Percentiles rank a stretch among this genome's conserved stretches.
Evolutionary conservation across 2,888 invertebrate species (phyloP).

Genomic region (Oscheius onirici): DNA sequence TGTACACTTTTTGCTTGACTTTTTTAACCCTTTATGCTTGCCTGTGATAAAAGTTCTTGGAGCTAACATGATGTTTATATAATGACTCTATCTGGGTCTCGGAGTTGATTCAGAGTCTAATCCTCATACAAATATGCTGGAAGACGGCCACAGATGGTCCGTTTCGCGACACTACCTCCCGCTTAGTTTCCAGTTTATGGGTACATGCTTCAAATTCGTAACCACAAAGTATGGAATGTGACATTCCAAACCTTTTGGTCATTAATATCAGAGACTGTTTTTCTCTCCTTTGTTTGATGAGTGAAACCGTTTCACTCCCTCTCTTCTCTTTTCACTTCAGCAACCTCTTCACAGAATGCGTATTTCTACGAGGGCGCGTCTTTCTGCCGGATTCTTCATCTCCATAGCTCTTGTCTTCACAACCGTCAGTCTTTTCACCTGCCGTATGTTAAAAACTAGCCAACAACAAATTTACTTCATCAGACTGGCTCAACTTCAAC

Average conservation of each 20-base stretch:
- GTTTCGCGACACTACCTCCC: not conserved
- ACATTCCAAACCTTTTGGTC: not conserved
- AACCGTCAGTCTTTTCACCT: constrained; percentile 18
- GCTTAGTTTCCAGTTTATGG: not conserved
- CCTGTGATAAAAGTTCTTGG: constrained; percentile 2
- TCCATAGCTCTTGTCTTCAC: constrained; percentile 4
- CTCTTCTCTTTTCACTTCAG: constrained; percentile 53
- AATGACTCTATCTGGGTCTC: not conserved
- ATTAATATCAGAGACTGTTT: not conserved
- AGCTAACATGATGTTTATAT: not conserved
- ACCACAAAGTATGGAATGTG: not conserved
- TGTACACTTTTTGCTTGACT: not conserved
- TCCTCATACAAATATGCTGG: constrained; percentile 6
- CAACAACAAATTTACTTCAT: not conserved
- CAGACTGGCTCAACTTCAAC: constrained; percentile 18
- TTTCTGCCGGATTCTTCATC: not conserved
- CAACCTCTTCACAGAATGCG: constrained; percentile 76
- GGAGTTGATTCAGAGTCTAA: not conserved
- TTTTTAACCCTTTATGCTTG: constrained; percentile 1
- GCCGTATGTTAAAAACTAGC: constrained; percentile 4
- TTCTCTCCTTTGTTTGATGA: constrained; percentile 2
- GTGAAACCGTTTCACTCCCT: constrained; percentile 8
- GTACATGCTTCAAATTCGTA: not conserved
- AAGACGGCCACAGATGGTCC: not conserved
- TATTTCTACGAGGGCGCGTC: constrained; percentile 4